Evolutionary conservation across 2,888 invertebrate species (phyloP).

Genomic region (Dicyrtomina minuta): DNA sequence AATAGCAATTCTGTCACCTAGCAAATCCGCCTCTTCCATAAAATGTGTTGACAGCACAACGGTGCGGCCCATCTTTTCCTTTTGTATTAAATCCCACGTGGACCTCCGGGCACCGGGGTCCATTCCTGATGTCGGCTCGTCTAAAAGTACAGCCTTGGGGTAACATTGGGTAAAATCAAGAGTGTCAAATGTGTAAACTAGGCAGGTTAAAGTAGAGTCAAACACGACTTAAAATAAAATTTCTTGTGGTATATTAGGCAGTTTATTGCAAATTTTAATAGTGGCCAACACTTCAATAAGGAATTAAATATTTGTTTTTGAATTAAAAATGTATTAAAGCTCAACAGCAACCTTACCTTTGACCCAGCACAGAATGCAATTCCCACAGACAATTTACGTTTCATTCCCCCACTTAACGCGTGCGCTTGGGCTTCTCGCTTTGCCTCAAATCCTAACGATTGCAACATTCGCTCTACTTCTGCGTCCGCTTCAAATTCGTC

Average conservation of each 20-base stretch:
- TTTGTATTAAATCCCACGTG: constrained; percentile 54
- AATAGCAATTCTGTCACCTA: constrained; percentile 77
- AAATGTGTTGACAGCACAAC: constrained; percentile 88
- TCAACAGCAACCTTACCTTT: constrained; percentile 38
- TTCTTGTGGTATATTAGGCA: too few species aligned
- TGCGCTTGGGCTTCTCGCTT: constrained; percentile 66
- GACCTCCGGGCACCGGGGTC: constrained; percentile 60
- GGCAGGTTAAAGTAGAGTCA: not conserved
- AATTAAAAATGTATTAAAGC: not conserved
- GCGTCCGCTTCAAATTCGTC: constrained; percentile 61
- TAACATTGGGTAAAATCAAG: not conserved
- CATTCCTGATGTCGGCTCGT: constrained; percentile 60
- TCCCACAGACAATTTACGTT: constrained; percentile 81
- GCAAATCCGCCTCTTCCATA: constrained; percentile 83
- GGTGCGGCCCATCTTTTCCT: constrained; percentile 69
- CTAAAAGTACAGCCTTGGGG: constrained; percentile 59
- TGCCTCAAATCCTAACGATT: constrained; percentile 65
- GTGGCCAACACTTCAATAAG: too few species aligned
- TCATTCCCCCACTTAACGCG: constrained; percentile 88
- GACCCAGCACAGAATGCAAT: constrained; percentile 76
- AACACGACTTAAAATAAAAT: not conserved
- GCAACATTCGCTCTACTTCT: constrained; percentile 60
- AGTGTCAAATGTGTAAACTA: too few species aligned
- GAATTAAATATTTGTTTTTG: too few species aligned
- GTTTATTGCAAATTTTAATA: too few species aligned